Evolutionary conservation across 2,113 vertebrate species (phyloP).

Genomic region (Gallinago paraguaiae): DNA sequence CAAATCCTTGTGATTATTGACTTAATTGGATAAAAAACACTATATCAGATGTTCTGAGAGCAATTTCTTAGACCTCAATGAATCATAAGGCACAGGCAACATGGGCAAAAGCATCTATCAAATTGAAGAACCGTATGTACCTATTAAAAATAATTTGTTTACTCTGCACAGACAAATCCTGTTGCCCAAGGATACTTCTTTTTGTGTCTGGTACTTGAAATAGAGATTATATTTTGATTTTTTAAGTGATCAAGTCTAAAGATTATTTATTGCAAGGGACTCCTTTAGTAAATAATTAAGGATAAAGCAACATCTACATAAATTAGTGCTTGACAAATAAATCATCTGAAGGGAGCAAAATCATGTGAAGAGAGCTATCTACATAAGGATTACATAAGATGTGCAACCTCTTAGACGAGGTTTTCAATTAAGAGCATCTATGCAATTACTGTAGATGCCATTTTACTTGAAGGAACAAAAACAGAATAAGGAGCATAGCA

Average conservation of each 20-base stretch:
- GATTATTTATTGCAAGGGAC: background rate
- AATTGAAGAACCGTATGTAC: background rate
- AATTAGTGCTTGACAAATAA: background rate
- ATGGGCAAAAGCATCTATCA: background rate
- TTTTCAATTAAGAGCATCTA: background rate
- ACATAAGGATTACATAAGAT: background rate
- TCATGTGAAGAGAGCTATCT: background rate
- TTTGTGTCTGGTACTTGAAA: background rate
- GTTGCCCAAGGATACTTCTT: background rate
- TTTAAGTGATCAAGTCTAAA: background rate
- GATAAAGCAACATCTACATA: background rate
- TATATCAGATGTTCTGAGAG: background rate
- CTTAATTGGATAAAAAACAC: conserved; percentile 41
- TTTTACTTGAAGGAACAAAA: background rate
- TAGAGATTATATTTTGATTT: background rate
- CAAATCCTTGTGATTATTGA: conserved; percentile 34
- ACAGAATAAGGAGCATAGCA: background rate
- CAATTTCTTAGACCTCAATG: background rate
- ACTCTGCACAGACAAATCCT: background rate
- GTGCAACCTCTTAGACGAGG: background rate
- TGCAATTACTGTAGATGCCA: background rate
- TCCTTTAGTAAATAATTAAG: background rate
- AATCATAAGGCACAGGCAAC: background rate
- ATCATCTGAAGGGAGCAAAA: background rate
- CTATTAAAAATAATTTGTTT: conserved; percentile 7